These are phyloP conservation scores for Cromileptes altivelis DNA, from an alignment of 2,113 vertebrate genomes.

Conservation along the genomic window DNA sequence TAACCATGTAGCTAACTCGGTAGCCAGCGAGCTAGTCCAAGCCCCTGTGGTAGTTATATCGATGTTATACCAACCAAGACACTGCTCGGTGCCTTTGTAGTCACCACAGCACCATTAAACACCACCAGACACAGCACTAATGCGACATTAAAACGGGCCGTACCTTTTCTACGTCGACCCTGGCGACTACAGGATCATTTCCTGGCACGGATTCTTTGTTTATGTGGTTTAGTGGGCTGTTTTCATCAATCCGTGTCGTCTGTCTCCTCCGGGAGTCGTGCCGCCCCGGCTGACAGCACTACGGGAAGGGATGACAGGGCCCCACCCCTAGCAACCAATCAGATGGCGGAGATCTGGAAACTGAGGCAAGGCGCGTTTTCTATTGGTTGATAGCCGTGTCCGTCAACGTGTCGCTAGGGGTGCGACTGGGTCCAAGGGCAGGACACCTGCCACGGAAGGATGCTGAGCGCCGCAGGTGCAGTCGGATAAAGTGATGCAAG, in stretches of 20 bases:
- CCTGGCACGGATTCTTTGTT: constrained; percentile 55
- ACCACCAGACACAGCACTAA: background rate
- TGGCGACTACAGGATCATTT: constrained; percentile 57
- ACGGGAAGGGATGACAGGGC: constrained; percentile 60
- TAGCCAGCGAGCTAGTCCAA: constrained; percentile 57
- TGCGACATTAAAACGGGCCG: background rate
- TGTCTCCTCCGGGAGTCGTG: constrained; percentile 76
- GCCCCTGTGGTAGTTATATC: constrained; percentile 56
- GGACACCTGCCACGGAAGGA: constrained; percentile 76
- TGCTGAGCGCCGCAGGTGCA: constrained; percentile 74
- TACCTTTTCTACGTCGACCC: constrained; percentile 75
- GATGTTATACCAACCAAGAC: constrained; percentile 57
- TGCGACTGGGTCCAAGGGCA: constrained; percentile 66
- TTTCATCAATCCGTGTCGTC: constrained; percentile 75
- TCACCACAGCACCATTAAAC: constrained; percentile 22
- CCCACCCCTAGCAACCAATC: constrained; percentile 85
- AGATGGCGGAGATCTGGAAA: constrained; percentile 2
- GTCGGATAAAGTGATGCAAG: constrained; percentile 13
- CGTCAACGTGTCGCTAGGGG: constrained; percentile 68
- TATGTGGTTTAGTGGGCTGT: constrained; percentile 53
- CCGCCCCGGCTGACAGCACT: constrained; percentile 77
- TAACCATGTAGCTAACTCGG: constrained; percentile 46
- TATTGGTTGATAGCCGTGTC: constrained; percentile 68
- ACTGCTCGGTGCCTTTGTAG: constrained; percentile 61
- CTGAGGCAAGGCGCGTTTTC: constrained; percentile 28